These are phyloP conservation scores for Prosapia bicincta DNA, from an alignment of 2,888 invertebrate species.

Conservation along the genomic window DNA sequence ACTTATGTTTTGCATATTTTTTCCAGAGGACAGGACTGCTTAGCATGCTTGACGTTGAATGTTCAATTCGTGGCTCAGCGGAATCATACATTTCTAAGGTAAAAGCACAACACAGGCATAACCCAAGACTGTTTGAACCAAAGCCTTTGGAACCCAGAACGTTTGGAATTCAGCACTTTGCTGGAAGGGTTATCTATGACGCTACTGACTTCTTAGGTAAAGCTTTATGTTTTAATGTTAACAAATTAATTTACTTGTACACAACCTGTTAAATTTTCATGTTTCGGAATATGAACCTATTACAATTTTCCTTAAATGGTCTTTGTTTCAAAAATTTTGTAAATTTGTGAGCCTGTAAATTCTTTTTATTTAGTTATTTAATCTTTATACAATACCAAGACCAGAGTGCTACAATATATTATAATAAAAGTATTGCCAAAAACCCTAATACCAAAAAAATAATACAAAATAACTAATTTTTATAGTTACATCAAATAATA, in stretches of 20 bases:
- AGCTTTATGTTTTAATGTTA: slow-evolving; percentile 15
- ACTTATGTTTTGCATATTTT: too few relatives aligned
- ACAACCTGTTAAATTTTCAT: not conserved
- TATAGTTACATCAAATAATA: too few relatives aligned
- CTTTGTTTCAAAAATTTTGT: too few relatives aligned
- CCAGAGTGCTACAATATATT: too few relatives aligned
- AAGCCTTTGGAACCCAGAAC: slow-evolving; percentile 74
- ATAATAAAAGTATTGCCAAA: too few relatives aligned
- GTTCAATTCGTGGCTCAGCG: slow-evolving; percentile 75
- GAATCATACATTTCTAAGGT: slow-evolving; percentile 79
- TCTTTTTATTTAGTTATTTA: too few relatives aligned
- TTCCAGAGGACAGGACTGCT: slow-evolving; percentile 76
- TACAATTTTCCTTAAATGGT: too few relatives aligned
- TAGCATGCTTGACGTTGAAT: slow-evolving; percentile 89
- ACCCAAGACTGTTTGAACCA: slow-evolving; percentile 75
- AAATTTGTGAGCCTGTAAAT: too few relatives aligned
- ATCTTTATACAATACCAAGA: too few relatives aligned
- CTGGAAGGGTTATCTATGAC: slow-evolving; percentile 82
- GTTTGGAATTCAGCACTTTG: slow-evolving; percentile 90
- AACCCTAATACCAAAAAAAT: too few relatives aligned
- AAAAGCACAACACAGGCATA: slow-evolving; percentile 76
- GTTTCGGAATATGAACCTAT: not conserved
- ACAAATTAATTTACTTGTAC: not conserved
- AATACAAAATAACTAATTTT: too few relatives aligned
- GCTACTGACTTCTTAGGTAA: slow-evolving; percentile 75